These are phyloP conservation scores for Ganaspis brasiliensis DNA, from an alignment of 2,888 invertebrate genomes.

Conservation along the genomic window DNA sequence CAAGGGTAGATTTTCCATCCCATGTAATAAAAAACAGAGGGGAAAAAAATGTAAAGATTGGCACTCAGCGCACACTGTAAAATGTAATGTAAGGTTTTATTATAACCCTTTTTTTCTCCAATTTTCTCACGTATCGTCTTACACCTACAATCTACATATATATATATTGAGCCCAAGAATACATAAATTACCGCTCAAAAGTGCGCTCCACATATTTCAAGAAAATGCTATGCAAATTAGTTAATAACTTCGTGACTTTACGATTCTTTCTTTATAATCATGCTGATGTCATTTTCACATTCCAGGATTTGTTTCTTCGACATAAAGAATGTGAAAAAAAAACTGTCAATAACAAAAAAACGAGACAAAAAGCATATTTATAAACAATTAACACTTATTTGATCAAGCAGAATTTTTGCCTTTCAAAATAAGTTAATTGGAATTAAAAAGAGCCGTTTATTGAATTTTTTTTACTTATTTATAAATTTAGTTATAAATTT, in stretches of 20 bases:
- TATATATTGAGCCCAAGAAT: background rate
- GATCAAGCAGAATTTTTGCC: too few species aligned
- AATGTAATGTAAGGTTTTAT: background rate
- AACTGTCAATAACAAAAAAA: too few species aligned
- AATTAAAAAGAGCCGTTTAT: too few species aligned
- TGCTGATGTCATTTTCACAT: too few species aligned
- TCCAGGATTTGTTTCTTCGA: background rate
- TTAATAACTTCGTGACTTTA: conserved; percentile 2
- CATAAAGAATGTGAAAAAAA: too few species aligned
- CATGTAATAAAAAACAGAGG: background rate
- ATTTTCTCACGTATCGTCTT: background rate
- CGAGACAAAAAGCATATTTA: too few species aligned
- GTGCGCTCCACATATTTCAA: conserved; percentile 7
- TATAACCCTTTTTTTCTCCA: background rate
- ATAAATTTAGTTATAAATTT: too few species aligned
- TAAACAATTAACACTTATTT: too few species aligned
- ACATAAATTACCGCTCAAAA: background rate
- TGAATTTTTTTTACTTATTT: too few species aligned
- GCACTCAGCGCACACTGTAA: too few species aligned
- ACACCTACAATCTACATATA: too few species aligned
- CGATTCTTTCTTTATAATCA: background rate
- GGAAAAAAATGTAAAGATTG: background rate
- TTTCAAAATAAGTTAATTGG: too few species aligned
- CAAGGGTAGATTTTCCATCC: background rate
- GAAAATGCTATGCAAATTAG: conserved; percentile 8